These are phyloP conservation scores for Ciconia stormi DNA, from an alignment of 2,113 vertebrate species.

Conservation along the genomic window DNA sequence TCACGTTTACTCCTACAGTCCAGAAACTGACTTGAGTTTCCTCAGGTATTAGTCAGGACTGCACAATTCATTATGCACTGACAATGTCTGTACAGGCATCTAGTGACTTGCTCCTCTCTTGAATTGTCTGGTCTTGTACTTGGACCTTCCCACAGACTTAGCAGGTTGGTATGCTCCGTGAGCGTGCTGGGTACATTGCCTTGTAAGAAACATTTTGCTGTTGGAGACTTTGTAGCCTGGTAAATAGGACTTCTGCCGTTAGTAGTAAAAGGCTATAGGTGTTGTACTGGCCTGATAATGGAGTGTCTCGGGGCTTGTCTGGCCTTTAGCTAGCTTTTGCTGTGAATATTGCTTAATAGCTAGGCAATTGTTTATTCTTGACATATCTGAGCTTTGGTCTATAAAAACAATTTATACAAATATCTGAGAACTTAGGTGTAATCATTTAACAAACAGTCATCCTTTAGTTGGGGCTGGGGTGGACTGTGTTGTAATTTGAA, in stretches of 20 bases:
- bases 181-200: background rate
- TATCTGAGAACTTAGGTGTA: background rate
- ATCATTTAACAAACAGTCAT: background rate
- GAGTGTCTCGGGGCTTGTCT: background rate
- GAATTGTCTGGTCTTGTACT: background rate
- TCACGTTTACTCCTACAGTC: background rate
- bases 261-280: background rate
- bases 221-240: background rate
- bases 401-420: background rate
- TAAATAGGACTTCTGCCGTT: background rate
- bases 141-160: background rate
- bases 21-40: background rate
- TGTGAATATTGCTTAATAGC: background rate
- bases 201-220: background rate
- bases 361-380: background rate
- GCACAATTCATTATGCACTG: background rate
- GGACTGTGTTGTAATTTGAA: background rate
- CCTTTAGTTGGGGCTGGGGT: background rate
- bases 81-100: background rate
- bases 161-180: background rate
- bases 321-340: background rate
- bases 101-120: background rate
- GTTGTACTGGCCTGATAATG: background rate
- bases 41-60: background rate
- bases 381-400: background rate